Percentiles rank a stretch among this genome's conserved stretches.
These are phyloP conservation scores for Cherax destructor DNA, from an alignment of 1,140 invertebrate genomes.

Conservation along the genomic window DNA sequence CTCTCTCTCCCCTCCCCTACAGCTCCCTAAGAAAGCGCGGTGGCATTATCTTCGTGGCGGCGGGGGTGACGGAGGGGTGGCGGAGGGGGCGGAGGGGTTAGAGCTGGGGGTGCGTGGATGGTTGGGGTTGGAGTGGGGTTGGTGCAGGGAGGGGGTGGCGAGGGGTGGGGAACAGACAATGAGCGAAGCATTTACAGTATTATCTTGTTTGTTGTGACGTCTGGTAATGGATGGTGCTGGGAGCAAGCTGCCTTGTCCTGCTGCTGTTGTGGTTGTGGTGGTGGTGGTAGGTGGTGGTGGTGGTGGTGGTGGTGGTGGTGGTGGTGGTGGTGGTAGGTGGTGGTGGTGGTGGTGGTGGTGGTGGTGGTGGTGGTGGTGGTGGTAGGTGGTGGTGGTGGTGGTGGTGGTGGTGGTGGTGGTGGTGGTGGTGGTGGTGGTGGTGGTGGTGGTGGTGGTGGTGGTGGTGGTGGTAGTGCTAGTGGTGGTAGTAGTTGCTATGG, in stretches of 20 bases:
- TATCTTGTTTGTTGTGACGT: conserved; percentile 54
- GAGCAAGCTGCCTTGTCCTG: conserved; percentile 2
- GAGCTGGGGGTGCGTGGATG: too few species aligned
- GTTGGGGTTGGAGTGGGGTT: too few species aligned
- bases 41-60: not conserved
- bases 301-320: not conserved
- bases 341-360: too few species aligned
- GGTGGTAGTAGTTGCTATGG: not conserved
- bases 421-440: not conserved
- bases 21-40: not conserved
- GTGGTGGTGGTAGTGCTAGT: not conserved
- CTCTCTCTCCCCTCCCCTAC: not conserved
- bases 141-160: not conserved
- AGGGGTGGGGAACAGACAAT: conserved; percentile 4
- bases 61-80: too few species aligned
- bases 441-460: not conserved
- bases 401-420: not conserved
- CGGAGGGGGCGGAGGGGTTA: too few species aligned
- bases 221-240: conserved; percentile 39
- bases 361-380: too few species aligned
- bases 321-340: not conserved
- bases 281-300: not conserved
- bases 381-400: not conserved
- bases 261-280: conserved; percentile 13
- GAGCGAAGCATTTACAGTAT: conserved; percentile 30